These are phyloP conservation scores for Gadus chalcogrammus DNA, from an alignment of 2,113 vertebrate species.

Conservation along the genomic window DNA sequence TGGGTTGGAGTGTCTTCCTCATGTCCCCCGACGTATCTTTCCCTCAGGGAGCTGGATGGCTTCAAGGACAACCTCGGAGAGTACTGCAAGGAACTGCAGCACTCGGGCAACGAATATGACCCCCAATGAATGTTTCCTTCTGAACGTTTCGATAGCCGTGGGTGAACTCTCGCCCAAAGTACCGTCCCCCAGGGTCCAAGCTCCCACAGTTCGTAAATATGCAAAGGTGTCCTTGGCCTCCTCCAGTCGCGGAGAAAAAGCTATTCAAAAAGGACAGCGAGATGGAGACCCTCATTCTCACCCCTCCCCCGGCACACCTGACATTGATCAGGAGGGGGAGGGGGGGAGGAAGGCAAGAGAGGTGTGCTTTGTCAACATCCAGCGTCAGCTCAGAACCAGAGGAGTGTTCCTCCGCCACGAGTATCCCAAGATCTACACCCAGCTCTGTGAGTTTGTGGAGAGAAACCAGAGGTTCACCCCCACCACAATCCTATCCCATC, in stretches of 20 bases:
- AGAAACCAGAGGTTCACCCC: constrained; percentile 93
- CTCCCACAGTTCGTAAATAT: constrained; percentile 91
- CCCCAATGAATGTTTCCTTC: constrained; percentile 93
- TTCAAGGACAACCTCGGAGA: constrained; percentile 91
- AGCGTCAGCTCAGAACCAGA: constrained; percentile 90
- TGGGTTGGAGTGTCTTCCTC: constrained; percentile 87
- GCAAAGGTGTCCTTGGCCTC: constrained; percentile 95
- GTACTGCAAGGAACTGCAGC: constrained; percentile 87
- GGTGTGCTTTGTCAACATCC: constrained; percentile 95
- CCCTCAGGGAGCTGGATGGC: constrained; percentile 87
- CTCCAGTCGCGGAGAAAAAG: constrained; percentile 86
- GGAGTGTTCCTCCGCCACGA: constrained; percentile 95
- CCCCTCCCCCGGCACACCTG: constrained; percentile 89
- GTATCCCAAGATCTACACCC: constrained; percentile 90
- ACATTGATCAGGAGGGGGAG: constrained; percentile 90
- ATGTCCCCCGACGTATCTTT: constrained; percentile 94
- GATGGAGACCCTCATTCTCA: constrained; percentile 95
- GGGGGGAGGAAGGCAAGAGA: constrained; percentile 90
- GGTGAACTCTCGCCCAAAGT: constrained; percentile 85
- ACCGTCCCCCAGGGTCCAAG: constrained; percentile 77
- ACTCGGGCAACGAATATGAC: constrained; percentile 87
- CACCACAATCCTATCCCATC: constrained; percentile 94
- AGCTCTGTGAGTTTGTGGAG: constrained; percentile 95
- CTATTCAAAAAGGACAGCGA: constrained; percentile 85
- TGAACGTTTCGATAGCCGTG: constrained; percentile 94